phyloP scores from a whole-genome alignment of 2,888 invertebrate genomes.

The Drosophila robusta region DNA sequence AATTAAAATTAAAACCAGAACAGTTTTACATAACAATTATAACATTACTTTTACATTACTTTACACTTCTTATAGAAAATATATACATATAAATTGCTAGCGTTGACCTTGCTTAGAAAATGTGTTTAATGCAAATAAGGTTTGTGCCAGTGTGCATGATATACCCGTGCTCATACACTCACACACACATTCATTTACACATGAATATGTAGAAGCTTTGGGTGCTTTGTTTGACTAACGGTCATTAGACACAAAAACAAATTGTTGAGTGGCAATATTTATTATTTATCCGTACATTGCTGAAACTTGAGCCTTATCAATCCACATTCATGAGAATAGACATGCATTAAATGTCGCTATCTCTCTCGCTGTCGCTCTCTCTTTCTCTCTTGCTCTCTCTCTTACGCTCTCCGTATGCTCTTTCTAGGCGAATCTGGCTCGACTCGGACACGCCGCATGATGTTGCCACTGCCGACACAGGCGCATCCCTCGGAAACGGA shows the following conservation, averaged over 20 bases:
- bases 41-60: too few species aligned
- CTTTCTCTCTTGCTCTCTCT: neutral
- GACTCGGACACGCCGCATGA: conserved; percentile 86
- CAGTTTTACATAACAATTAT: too few species aligned
- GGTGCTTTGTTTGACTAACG: conserved; percentile 39
- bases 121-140: conserved; percentile 3
- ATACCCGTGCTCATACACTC: conserved; percentile 3
- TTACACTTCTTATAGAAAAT: neutral
- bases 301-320: conserved; percentile 18
- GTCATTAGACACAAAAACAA: conserved; percentile 32
- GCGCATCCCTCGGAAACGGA: conserved; percentile 90
- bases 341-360: neutral
- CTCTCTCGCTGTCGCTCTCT: neutral
- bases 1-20: too few species aligned
- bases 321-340: neutral
- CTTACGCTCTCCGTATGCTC: neutral
- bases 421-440: conserved; percentile 85
- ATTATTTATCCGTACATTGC: conserved; percentile 28
- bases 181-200: neutral
- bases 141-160: conserved; percentile 23
- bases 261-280: conserved; percentile 20
- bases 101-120: conserved; percentile 19
- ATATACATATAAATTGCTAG: neutral
- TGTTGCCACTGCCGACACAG: conserved; percentile 87
- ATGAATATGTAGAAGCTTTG: neutral